phyloP scores from a whole-genome alignment of 1,140 invertebrate genomes.

The Eumeta japonica region DNA sequence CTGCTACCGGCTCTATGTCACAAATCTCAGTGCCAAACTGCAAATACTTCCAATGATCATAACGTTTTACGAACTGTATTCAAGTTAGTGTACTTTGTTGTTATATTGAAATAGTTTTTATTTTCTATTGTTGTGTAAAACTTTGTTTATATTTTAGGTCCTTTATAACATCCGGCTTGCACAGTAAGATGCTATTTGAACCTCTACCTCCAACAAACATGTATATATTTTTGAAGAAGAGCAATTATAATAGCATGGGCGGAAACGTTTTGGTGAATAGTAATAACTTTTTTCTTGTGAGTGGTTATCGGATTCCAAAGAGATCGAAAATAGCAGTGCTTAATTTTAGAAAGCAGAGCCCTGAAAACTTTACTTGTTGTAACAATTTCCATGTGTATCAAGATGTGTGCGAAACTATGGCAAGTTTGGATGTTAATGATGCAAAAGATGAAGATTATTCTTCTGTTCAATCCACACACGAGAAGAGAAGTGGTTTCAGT shows the following conservation, averaged over 20 bases:
- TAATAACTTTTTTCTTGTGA: slow-evolving; percentile 29
- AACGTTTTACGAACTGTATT: slow-evolving; percentile 43
- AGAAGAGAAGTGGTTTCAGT: slow-evolving; percentile 41
- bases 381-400: slow-evolving; percentile 40
- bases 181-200: slow-evolving; percentile 34
- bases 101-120: slow-evolving; percentile 4
- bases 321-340: slow-evolving; percentile 32
- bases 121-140: slow-evolving; percentile 6
- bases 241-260: slow-evolving; percentile 11
- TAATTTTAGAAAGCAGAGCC: slow-evolving; percentile 26
- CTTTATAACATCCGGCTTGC: slow-evolving; percentile 36
- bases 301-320: slow-evolving; percentile 33
- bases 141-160: slow-evolving; percentile 25
- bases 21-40: slow-evolving; percentile 40
- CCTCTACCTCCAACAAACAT: slow-evolving; percentile 36
- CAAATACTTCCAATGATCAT: slow-evolving; percentile 33
- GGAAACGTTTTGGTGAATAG: slow-evolving; percentile 21
- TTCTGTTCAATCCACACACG: too few species aligned
- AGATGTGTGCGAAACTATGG: slow-evolving; percentile 21
- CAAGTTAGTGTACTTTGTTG: slow-evolving; percentile 21
- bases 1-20: slow-evolving; percentile 33
- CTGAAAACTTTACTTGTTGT: slow-evolving; percentile 30
- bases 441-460: slow-evolving; percentile 10
- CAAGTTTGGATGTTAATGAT: slow-evolving; percentile 16
- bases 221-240: slow-evolving; percentile 39